Conservation (phyloP, 2,113 vertebrate species). For the Eleginops maclovinus region DNA sequence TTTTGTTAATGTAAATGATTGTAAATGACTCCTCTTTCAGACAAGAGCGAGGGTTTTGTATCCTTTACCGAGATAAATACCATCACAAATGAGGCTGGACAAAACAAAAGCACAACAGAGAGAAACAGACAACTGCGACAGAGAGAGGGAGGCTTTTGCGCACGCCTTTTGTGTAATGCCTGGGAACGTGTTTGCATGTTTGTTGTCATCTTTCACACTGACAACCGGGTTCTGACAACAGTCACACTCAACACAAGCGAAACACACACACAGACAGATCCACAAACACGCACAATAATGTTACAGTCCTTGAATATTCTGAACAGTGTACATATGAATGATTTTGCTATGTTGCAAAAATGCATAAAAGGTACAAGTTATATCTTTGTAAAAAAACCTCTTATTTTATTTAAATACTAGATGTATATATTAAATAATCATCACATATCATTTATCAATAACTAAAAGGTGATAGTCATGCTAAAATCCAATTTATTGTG, state of each 20-base stretch:
- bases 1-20: conserved; percentile 81
- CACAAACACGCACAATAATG: not conserved
- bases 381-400: not conserved
- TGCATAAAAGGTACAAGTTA: not conserved
- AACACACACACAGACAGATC: not conserved
- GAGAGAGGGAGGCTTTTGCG: conserved; percentile 55
- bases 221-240: conserved; percentile 55
- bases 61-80: conserved; percentile 76
- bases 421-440: not conserved
- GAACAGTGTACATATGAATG: not conserved
- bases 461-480: not conserved
- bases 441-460: not conserved
- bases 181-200: conserved; percentile 65
- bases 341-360: not conserved
- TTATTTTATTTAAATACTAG: not conserved
- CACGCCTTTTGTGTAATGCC: conserved; percentile 71
- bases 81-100: conserved; percentile 76
- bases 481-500: not conserved
- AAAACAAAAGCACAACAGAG: conserved; percentile 75
- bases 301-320: not conserved
- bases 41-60: conserved; percentile 68
- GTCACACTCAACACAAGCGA: conserved; percentile 26
- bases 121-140: conserved; percentile 58
- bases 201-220: conserved; percentile 61
- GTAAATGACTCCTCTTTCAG: conserved; percentile 79